Evolutionary conservation across 2,113 vertebrate species (phyloP).

Genomic region (Dromiciops gliroides): DNA sequence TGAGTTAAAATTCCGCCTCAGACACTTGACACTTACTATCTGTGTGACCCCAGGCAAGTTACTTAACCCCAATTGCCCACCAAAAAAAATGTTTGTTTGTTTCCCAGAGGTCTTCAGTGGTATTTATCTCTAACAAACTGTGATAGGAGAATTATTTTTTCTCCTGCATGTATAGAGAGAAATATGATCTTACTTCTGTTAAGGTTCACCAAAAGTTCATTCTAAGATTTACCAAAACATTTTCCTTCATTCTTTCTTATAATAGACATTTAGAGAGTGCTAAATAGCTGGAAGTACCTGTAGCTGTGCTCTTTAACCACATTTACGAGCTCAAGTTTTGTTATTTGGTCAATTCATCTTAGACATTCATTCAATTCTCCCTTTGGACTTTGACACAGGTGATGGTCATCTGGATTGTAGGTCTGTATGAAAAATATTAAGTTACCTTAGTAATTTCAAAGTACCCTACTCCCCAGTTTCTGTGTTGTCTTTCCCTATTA

Average conservation of each 20-base stretch:
- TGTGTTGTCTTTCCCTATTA: neutral
- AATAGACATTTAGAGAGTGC: neutral
- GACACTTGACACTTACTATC: no score
- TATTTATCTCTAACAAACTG: neutral
- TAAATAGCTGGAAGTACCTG: neutral
- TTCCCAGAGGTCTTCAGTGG: neutral
- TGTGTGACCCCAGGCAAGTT: no score
- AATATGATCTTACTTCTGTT: neutral
- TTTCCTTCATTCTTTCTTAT: neutral
- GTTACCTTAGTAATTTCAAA: neutral
- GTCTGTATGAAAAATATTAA: neutral
- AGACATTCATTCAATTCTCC: neutral
- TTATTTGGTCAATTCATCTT: neutral
- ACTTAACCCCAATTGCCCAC: no score
- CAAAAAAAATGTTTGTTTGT: no score
- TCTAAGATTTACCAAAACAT: neutral
- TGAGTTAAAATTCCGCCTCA: no score
- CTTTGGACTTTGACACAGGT: neutral
- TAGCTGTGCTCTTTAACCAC: neutral
- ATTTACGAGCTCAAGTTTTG: neutral
- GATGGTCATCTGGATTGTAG: neutral
- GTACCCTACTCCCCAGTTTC: neutral
- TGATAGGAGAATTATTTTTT: neutral
- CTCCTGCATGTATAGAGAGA: neutral
- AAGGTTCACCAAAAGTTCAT: neutral